Conservation (phyloP, 1,140 invertebrate genomes). For the Phthorimaea operculella region DNA sequence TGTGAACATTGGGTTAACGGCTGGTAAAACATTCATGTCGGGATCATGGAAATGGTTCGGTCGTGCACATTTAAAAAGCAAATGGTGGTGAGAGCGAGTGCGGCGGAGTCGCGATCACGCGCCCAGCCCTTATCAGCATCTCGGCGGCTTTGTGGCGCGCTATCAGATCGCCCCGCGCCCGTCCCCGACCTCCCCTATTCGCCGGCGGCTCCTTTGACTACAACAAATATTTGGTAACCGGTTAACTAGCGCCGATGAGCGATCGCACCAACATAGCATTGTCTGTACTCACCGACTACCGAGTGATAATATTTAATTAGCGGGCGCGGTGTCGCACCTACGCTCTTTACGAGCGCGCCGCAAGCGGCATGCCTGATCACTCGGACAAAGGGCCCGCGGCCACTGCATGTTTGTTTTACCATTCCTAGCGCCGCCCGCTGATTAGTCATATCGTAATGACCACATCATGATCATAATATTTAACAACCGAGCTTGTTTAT, state of each 20-base stretch:
- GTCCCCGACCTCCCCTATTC: slow-evolving; percentile 29
- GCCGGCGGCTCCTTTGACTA: slow-evolving; percentile 52
- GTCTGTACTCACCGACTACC: slow-evolving; percentile 46
- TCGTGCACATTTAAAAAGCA: slow-evolving; percentile 24
- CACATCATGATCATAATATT: slow-evolving; percentile 26
- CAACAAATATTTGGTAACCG: slow-evolving; percentile 59
- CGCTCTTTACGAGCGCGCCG: slow-evolving; percentile 16
- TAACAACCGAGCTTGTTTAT: slow-evolving; percentile 15
- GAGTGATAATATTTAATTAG: slow-evolving; percentile 65
- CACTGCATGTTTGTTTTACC: slow-evolving; percentile 43
- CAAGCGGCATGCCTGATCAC: slow-evolving; percentile 23
- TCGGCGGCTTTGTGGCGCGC: slow-evolving; percentile 25
- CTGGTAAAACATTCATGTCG: slow-evolving; percentile 2
- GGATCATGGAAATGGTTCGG: neutral
- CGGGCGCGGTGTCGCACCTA: slow-evolving; percentile 52
- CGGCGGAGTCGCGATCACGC: slow-evolving; percentile 25
- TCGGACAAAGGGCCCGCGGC: slow-evolving; percentile 42
- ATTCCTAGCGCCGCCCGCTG: slow-evolving; percentile 34
- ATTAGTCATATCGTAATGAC: slow-evolving; percentile 50
- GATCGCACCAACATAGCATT: slow-evolving; percentile 50
- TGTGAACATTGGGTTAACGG: neutral
- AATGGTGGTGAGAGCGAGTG: slow-evolving; percentile 18
- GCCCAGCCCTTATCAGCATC: slow-evolving; percentile 33
- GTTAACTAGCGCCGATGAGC: slow-evolving; percentile 57
- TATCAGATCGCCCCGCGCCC: slow-evolving; percentile 18